Percentiles rank a stretch among this genome's conserved stretches.
Conservation (phyloP, 2,888 invertebrate genomes). For the Chrysomela aeneicollis region DNA sequence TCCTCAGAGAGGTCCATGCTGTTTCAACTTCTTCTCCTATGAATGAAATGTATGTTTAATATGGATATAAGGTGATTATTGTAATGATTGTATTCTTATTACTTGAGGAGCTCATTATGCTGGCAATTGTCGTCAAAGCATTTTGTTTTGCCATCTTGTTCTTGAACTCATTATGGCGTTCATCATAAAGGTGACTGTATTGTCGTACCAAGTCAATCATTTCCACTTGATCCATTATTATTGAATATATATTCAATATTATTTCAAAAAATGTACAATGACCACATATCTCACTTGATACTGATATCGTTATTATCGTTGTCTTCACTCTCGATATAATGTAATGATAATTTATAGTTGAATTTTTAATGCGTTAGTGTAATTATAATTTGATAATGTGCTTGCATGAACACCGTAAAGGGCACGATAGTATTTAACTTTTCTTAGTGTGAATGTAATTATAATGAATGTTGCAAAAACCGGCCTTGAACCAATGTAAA, state of each 20-base stretch:
- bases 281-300: neutral
- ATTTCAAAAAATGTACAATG: too few relatives aligned
- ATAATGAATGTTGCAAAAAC: too few relatives aligned
- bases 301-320: neutral
- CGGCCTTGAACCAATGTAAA: too few relatives aligned
- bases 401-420: neutral
- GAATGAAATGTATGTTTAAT: neutral
- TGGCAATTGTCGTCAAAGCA: neutral
- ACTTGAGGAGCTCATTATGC: neutral
- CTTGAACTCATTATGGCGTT: neutral
- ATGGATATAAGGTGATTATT: neutral
- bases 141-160: neutral
- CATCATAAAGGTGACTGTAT: neutral
- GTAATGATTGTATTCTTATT: neutral
- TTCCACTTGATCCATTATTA: neutral
- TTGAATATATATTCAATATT: neutral
- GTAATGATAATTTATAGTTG: neutral
- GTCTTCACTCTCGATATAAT: neutral
- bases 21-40: slow-evolving; percentile 4
- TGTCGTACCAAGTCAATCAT: neutral
- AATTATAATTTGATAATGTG: neutral
- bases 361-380: neutral
- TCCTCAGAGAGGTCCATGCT: neutral
- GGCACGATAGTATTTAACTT: neutral
- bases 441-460: neutral